Evolutionary conservation across 1,140 invertebrate genomes (phyloP).

Genomic region (Sinella curviseta): DNA sequence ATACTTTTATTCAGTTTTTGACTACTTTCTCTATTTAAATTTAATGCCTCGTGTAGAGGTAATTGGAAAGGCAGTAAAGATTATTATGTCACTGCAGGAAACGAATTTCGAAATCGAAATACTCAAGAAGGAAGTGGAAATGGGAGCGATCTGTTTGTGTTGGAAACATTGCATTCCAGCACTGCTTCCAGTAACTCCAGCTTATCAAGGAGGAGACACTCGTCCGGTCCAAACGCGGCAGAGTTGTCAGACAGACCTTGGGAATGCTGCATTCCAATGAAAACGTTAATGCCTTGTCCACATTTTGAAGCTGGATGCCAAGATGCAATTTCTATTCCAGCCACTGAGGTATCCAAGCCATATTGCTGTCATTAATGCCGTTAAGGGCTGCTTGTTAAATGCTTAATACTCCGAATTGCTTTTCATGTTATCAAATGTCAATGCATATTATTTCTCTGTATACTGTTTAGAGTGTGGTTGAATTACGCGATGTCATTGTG

Average conservation of each 20-base stretch:
- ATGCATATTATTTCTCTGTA: background rate
- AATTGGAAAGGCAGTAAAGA: background rate
- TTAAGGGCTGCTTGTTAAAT: constrained; percentile 8
- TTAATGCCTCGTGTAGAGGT: background rate
- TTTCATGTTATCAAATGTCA: too few species aligned
- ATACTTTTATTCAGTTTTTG: constrained; percentile 4
- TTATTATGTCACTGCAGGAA: background rate
- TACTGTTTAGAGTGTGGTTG: constrained; percentile 50
- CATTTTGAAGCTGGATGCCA: constrained; percentile 58
- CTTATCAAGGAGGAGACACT: background rate
- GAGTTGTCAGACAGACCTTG: constrained; percentile 51
- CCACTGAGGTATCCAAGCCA: constrained; percentile 56
- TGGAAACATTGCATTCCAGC: background rate
- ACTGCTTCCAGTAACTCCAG: background rate
- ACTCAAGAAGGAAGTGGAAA: background rate
- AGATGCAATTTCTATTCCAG: constrained; percentile 56
- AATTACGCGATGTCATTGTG: constrained; percentile 52
- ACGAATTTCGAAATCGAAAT: background rate
- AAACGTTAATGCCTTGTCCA: constrained; percentile 58
- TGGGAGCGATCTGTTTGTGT: background rate
- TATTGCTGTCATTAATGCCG: too few species aligned
- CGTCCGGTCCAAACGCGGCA: background rate
- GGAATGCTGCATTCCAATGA: constrained; percentile 56
- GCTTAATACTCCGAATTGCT: too few species aligned
- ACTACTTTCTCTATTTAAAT: background rate